A percentile compares a stretch with the other conserved stretches of the same genome.
These are phyloP conservation scores for Yponomeuta evonymella DNA, from an alignment of 2,888 invertebrate species.

Conservation along the genomic window DNA sequence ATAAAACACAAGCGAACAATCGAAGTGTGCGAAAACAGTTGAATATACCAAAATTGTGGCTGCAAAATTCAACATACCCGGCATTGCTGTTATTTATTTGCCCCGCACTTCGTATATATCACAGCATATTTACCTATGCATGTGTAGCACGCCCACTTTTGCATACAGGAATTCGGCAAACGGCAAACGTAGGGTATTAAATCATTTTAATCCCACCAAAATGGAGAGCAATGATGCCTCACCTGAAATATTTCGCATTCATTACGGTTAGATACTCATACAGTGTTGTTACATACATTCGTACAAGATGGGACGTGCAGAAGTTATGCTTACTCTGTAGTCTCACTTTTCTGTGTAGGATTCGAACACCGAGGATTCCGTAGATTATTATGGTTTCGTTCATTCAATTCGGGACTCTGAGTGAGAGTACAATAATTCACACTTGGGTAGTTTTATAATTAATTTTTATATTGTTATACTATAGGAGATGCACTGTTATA, in stretches of 20 bases:
- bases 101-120: background rate
- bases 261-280: background rate
- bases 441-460: too few relatives aligned
- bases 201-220: conserved; percentile 11
- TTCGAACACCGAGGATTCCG: too few relatives aligned
- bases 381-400: too few relatives aligned
- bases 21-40: background rate
- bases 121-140: background rate
- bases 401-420: too few relatives aligned
- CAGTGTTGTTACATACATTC: background rate
- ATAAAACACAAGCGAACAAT: too few relatives aligned
- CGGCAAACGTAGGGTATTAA: conserved; percentile 7
- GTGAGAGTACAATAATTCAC: too few relatives aligned
- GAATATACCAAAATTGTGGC: background rate
- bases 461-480: too few relatives aligned
- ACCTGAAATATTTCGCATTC: conserved; percentile 15
- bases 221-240: conserved; percentile 13
- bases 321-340: too few relatives aligned
- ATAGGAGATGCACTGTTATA: too few relatives aligned
- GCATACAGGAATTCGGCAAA: background rate
- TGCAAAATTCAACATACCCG: background rate
- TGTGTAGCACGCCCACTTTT: background rate
- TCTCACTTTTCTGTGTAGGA: too few relatives aligned
- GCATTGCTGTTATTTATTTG: background rate
- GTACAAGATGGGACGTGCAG: too few relatives aligned